phyloP scores from a whole-genome alignment of 2,113 vertebrate species.

The Silurus glanis region DNA sequence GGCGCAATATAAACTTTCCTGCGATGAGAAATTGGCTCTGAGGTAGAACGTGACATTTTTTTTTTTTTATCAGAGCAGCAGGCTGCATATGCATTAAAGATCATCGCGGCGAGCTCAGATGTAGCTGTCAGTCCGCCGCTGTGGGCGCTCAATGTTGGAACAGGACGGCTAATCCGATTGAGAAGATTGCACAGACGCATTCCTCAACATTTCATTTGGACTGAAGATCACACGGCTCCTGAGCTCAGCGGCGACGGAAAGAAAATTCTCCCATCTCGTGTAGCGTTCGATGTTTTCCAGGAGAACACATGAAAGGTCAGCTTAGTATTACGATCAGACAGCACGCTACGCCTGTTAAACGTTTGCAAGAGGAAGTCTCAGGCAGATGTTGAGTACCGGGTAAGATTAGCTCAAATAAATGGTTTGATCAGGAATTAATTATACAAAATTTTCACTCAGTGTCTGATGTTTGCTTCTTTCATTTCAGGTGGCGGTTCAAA shows the following conservation, averaged over 20 bases:
- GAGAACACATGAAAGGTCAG: constrained; percentile 35
- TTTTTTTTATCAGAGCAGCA: constrained; percentile 51
- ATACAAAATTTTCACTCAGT: too few relatives aligned
- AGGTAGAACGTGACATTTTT: constrained; percentile 37
- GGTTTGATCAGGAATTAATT: constrained; percentile 1
- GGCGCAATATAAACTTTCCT: constrained; percentile 21
- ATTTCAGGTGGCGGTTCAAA: neutral
- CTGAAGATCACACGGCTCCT: constrained; percentile 42
- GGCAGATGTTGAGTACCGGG: too few relatives aligned
- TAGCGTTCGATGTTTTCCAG: constrained; percentile 33
- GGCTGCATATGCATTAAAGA: constrained; percentile 50
- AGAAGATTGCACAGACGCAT: constrained; percentile 51
- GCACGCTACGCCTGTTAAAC: neutral
- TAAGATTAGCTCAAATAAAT: neutral
- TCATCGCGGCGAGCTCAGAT: constrained; percentile 50
- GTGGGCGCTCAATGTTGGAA: constrained; percentile 52
- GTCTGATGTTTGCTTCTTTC: neutral
- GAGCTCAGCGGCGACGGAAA: neutral
- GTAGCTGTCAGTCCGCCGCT: constrained; percentile 57
- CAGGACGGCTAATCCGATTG: constrained; percentile 55
- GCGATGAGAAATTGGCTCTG: constrained; percentile 42
- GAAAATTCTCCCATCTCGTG: constrained; percentile 17
- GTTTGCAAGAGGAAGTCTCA: neutral
- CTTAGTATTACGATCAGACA: constrained; percentile 14
- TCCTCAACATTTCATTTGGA: constrained; percentile 46